Conservation (phyloP, 2,113 vertebrate genomes). For the Forbesichthys agassizii region DNA sequence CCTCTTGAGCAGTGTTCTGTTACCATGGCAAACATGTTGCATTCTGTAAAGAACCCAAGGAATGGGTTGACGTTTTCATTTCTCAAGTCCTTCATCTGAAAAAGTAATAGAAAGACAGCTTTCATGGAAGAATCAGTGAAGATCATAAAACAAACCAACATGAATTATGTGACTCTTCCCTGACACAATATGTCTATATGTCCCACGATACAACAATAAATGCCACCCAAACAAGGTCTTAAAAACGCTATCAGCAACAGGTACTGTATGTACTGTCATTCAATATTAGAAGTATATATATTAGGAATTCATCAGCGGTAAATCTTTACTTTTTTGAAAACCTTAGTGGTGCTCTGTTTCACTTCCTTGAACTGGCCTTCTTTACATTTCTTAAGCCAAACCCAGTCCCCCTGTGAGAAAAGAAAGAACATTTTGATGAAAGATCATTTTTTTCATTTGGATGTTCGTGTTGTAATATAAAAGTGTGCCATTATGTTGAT, state of each 20-base stretch:
- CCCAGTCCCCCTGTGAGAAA: constrained; percentile 84
- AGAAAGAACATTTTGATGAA: neutral
- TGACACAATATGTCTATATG: too few species aligned
- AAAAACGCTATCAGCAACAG: too few species aligned
- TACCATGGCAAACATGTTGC: constrained; percentile 84
- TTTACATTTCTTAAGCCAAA: constrained; percentile 89
- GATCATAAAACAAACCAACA: too few species aligned
- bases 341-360: constrained; percentile 78
- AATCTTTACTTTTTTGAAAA: constrained; percentile 84
- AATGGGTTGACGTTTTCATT: constrained; percentile 92
- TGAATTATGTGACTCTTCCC: too few species aligned
- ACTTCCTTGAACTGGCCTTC: constrained; percentile 73
- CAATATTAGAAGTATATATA: too few species aligned
- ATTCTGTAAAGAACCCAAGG: constrained; percentile 87
- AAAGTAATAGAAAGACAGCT: constrained; percentile 7
- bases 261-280: too few species aligned
- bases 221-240: too few species aligned
- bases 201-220: too few species aligned
- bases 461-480: neutral
- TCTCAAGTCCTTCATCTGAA: constrained; percentile 88
- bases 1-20: constrained; percentile 89
- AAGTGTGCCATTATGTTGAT: neutral
- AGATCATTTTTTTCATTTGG: neutral
- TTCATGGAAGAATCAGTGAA: neutral
- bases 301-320: neutral